Conservation (phyloP, 1,140 invertebrate species). For the Brachionus paranguensis region DNA sequence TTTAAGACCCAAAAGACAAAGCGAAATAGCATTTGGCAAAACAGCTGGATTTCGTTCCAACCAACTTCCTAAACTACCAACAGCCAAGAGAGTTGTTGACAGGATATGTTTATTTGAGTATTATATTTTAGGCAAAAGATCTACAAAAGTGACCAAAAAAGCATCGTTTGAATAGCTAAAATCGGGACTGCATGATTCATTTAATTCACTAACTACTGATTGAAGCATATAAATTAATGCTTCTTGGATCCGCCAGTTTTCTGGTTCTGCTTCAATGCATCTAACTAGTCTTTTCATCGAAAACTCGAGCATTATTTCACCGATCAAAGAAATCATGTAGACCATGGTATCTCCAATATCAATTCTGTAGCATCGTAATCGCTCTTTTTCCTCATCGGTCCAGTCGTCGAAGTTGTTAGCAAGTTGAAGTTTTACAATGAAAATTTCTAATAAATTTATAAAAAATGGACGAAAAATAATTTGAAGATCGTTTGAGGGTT, state of each 20-base stretch:
- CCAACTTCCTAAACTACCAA: conserved; percentile 37
- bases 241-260: conserved; percentile 29
- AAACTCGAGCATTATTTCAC: conserved; percentile 39
- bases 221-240: conserved; percentile 33
- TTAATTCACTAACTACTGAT: conserved; percentile 36
- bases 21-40: conserved; percentile 32
- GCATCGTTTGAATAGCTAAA: conserved; percentile 24
- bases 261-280: not conserved
- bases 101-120: conserved; percentile 33
- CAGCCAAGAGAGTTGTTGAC: conserved; percentile 33
- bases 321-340: conserved; percentile 34
- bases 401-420: conserved; percentile 20
- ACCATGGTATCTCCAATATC: conserved; percentile 39
- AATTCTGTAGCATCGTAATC: conserved; percentile 33
- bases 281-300: conserved; percentile 3
- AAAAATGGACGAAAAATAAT: conserved; percentile 30
- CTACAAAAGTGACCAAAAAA: conserved; percentile 18
- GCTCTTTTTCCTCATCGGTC: conserved; percentile 39
- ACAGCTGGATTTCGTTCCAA: not conserved
- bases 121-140: conserved; percentile 25
- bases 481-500: not conserved
- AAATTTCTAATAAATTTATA: conserved; percentile 19
- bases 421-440: conserved; percentile 32
- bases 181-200: conserved; percentile 37
- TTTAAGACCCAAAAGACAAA: conserved; percentile 32